phyloP scores from a whole-genome alignment of 1,140 invertebrate species.

The Tigriopus japonicus region DNA sequence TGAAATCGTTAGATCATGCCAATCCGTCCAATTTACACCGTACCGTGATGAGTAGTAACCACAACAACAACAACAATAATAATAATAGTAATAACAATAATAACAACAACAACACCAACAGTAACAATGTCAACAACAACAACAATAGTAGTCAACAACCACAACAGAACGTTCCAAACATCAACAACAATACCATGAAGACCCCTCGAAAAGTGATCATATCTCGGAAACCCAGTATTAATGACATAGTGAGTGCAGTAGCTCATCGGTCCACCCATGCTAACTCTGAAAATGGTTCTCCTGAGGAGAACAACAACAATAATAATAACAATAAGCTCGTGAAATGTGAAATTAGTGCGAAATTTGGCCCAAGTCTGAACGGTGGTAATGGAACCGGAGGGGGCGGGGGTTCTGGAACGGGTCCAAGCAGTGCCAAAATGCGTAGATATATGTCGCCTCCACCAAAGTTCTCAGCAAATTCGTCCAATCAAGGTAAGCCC shows the following conservation, averaged over 20 bases:
- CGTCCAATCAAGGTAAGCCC: no score
- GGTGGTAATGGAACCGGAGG: neutral
- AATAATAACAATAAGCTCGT: neutral
- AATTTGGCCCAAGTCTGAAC: neutral
- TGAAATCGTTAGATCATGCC: no score
- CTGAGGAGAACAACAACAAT: neutral
- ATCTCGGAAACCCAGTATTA: neutral
- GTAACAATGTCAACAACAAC: no score
- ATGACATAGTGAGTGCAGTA: neutral
- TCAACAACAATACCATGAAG: neutral
- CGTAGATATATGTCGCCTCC: neutral
- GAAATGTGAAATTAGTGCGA: neutral
- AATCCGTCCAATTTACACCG: no score
- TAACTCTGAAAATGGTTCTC: neutral
- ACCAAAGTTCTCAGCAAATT: no score
- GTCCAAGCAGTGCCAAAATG: neutral
- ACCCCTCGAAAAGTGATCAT: constrained; percentile 9
- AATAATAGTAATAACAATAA: no score
- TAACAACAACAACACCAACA: no score
- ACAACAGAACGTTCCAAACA: no score
- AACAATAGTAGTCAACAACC: no score
- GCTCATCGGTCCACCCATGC: neutral
- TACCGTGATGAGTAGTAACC: no score
- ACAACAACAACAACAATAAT: no score
- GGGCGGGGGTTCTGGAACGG: neutral